phyloP scores from a whole-genome alignment of 2,888 invertebrate species.

The Synergus japonicus region DNA sequence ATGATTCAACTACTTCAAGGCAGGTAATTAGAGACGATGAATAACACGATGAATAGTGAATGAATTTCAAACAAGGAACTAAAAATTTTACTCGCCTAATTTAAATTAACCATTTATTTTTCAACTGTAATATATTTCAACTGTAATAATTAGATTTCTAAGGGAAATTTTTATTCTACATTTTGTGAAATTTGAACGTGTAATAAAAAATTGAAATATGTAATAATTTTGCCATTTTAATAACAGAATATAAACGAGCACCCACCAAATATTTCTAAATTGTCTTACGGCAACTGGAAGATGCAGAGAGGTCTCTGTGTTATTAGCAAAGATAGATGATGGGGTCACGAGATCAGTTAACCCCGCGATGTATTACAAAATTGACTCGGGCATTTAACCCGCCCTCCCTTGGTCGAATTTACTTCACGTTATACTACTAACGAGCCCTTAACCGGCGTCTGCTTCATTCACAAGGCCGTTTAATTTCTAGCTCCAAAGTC shows the following conservation, averaged over 20 bases:
- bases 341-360: conserved; percentile 72
- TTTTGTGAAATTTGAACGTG: too few species aligned
- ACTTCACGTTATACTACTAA: conserved; percentile 48
- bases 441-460: conserved; percentile 49
- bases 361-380: conserved; percentile 70
- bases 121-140: not conserved
- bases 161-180: not conserved
- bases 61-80: not conserved
- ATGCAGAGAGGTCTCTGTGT: not conserved
- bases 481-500: conserved; percentile 67
- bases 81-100: too few species aligned
- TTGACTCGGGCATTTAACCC: conserved; percentile 73
- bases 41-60: not conserved
- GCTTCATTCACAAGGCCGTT: conserved; percentile 66
- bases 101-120: not conserved
- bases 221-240: not conserved
- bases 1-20: not conserved
- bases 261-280: not conserved
- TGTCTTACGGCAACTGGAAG: not conserved
- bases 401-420: conserved; percentile 56
- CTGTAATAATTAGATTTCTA: not conserved
- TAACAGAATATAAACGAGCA: not conserved
- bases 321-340: conserved; percentile 46
- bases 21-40: not conserved
- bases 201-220: not conserved